Base-by-base conservation (phyloP, 2,797 vertebrate genomes). In the Lithobates pipiens region DNA sequence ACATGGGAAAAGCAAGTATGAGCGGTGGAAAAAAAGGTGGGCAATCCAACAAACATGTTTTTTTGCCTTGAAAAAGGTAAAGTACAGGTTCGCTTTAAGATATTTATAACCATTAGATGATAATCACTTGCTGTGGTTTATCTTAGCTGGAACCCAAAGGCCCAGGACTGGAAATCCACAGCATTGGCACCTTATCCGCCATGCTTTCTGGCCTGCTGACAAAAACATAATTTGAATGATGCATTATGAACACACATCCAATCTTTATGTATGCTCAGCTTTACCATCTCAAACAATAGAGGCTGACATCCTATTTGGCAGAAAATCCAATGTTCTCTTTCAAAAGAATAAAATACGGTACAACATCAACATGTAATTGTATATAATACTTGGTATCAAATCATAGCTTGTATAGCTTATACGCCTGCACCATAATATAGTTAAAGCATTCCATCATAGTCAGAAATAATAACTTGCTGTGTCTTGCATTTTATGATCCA, bases 281-380 rank as follows among this genome's bases (percentile, higher is more conserved):
- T n/a, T 61, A 4, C 54, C 21, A 21, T 61, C 54, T 9, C 54
- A 61, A 61, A 61, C 54, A 61, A 61, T 61, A 61, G 54, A 61
- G 54, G 6, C 54, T 29, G 65, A 67, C 27, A 29, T 36, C 46
- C 32, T 23, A 18, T 27, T 80, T 73, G 50, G 69, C 69, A 39
- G 15, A 73, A 42, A 81, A 61, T 73, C 21, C n/a, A 71, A 80
- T 80, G 18, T 50, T 32, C 29, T 70, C 65, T 54, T 15, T 72
- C 25, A 72, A 57, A 57, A 32, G 25, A 57, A 81, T 72, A 63
- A 81, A 81, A 73, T 70, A 73, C 57, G n/a, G 46, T 65, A 73
- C 70, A 63, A 74, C 61, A 61, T 82, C 57, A 82, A 82, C 70
- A 74, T 82, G 70, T 73, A 63, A 82, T 82, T 73, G 69, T 73